A percentile compares a stretch with the other conserved stretches of the same genome.
phyloP scores from a whole-genome alignment of 2,797 vertebrate genomes.

The Champsocephalus esox region DNA sequence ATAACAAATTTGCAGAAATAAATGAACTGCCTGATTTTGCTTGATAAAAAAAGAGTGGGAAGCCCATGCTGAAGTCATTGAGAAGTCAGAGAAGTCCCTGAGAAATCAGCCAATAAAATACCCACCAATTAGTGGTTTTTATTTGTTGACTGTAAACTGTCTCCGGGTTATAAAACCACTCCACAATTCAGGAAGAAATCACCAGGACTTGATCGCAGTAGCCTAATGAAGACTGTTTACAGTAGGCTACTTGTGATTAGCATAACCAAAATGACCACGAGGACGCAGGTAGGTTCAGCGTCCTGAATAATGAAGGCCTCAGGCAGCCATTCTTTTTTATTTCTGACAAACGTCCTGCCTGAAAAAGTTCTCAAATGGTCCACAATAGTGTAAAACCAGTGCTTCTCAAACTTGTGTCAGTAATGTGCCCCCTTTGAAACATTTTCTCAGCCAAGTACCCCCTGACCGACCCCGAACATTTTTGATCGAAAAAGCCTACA shows the following conservation, averaged over 20 bases:
- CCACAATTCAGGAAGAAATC: not conserved
- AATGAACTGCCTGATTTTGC: not conserved
- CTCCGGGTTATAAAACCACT: not conserved
- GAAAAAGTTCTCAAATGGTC: not conserved
- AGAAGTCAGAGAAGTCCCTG: not conserved
- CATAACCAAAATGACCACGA: not conserved
- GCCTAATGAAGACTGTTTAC: not conserved
- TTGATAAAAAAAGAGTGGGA: not conserved
- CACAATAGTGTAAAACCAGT: not conserved
- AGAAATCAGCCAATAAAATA: not conserved
- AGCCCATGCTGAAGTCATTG: not conserved
- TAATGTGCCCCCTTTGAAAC: no score
- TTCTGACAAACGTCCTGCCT: not conserved
- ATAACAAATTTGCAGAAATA: not conserved
- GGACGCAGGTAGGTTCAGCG: slow-evolving; percentile 1
- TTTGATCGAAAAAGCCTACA: no score
- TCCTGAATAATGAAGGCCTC: not conserved
- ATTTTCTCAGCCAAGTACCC: no score
- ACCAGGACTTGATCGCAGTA: not conserved
- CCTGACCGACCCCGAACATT: no score
- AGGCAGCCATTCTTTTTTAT: not conserved
- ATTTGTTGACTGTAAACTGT: not conserved
- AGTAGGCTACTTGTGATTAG: not conserved
- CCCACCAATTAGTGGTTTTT: not conserved
- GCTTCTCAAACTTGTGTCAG: no score